Conservation (phyloP, 2,888 invertebrate species). For the Camponotus fellah region DNA sequence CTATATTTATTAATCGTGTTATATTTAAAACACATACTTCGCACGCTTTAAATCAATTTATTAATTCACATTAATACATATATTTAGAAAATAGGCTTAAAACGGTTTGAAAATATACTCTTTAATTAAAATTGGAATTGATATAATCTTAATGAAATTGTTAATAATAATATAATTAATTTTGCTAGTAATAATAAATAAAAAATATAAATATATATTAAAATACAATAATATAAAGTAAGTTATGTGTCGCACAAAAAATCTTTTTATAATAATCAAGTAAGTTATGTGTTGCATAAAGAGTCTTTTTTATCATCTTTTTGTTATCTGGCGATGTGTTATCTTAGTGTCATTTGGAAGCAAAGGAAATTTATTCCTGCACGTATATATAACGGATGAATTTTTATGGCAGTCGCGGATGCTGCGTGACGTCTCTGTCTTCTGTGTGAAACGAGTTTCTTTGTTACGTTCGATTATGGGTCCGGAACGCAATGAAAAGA, state of each 20-base stretch:
- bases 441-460: conserved; percentile 20
- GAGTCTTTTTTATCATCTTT: neutral
- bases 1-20: neutral
- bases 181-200: neutral
- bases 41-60: conserved; percentile 4
- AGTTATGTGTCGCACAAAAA: neutral
- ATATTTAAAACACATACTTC: neutral
- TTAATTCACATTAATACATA: neutral
- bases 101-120: neutral
- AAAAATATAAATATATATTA: conserved; percentile 18
- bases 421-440: conserved; percentile 39
- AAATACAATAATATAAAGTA: neutral
- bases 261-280: neutral
- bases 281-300: neutral
- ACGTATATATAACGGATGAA: conserved; percentile 28
- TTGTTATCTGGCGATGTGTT: neutral
- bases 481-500: neutral
- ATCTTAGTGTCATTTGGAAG: neutral
- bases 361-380: conserved; percentile 29
- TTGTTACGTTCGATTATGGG: conserved; percentile 23
- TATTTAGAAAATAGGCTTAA: neutral
- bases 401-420: conserved; percentile 24
- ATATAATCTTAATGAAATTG: conserved; percentile 9
- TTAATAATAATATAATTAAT: conserved; percentile 9
- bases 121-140: neutral